Evolutionary conservation across 2,797 vertebrate species (phyloP), one percentile per base, ranked within the genome.

Genomic region (Pristis pectinata): DNA sequence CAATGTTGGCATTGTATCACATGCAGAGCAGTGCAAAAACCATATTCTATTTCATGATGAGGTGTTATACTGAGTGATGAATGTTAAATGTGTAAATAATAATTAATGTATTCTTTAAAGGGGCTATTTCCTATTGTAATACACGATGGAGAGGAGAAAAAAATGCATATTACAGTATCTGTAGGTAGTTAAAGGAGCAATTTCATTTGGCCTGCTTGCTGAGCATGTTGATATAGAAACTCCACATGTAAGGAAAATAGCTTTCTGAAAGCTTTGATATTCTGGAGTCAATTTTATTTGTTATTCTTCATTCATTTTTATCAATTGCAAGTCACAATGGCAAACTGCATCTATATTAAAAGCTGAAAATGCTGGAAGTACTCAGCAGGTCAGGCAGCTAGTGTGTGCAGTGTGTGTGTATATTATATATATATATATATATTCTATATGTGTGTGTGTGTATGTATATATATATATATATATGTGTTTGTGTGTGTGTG

Each of bases 291-390:
- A 17, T n/a, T 89, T 5, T 37, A n/a, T 1, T n/a, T 37, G 85
- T n/a, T 56, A 89, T 89, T n/a, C 53, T 89, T 89, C 59, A 59
- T 89, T 89, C 59, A 89, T 59, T 89, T 61, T 89, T n/a, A 34
- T 11, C 83, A n/a, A 24, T 83, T 83, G 82, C 82, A 83, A 83
- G 82, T 56, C 13, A 15, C 19, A 19, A 59, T 56, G 89, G 30
- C 85, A 61, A 30, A 17, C 34, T 34, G n/a, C 56, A 37, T 61
- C 85, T 59, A 61, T 67, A 11, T 67, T 67, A 13, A n/a, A 67
- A 67, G 64, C 64, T 67, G 19, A 67, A 67, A 19, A 67, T 67
- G 11, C 11, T 13, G 64, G 61, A 67, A 67, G 64, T 67, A 19
- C 64, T 19, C 64, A 19, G 64, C 64, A 67, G 64, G 64, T 67